These are phyloP conservation scores for Drosophila pachea DNA, from an alignment of 1,140 invertebrate species.

Conservation along the genomic window DNA sequence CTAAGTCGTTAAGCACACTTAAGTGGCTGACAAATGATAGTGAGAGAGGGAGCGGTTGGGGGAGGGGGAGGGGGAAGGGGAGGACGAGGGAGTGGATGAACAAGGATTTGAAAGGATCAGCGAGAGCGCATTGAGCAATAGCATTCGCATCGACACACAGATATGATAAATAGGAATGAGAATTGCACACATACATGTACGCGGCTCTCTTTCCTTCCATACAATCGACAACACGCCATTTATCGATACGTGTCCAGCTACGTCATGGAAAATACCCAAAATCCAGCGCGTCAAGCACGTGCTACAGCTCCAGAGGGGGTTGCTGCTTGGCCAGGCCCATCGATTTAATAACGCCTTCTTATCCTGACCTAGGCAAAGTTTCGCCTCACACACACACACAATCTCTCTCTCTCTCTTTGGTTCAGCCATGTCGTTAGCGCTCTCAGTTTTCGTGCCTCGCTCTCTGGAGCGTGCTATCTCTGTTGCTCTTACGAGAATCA, in stretches of 20 bases:
- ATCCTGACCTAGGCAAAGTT: conserved; percentile 67
- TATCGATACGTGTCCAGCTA: neutral
- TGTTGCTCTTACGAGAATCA: neutral
- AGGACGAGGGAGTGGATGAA: too few species aligned
- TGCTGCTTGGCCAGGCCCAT: conserved; percentile 41
- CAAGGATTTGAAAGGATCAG: conserved; percentile 13
- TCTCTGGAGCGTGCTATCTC: neutral
- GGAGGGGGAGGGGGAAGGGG: too few species aligned
- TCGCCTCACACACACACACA: conserved; percentile 6
- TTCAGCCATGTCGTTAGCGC: neutral
- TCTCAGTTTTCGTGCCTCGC: neutral
- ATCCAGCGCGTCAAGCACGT: neutral
- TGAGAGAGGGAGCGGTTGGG: neutral
- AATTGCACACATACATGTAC: neutral
- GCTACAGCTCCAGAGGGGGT: conserved; percentile 5
- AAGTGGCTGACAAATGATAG: conserved; percentile 20
- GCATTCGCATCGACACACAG: neutral
- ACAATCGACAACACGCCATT: too few species aligned
- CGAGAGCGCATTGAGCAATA: neutral
- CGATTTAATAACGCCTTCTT: conserved; percentile 63
- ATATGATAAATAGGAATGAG: neutral
- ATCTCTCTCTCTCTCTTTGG: conserved; percentile 8
- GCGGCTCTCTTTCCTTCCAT: too few species aligned
- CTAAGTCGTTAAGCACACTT: conserved; percentile 22
- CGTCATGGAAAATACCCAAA: conserved; percentile 34